Conservation (phyloP, 2,888 invertebrate species). For the Crematogaster levior region DNA sequence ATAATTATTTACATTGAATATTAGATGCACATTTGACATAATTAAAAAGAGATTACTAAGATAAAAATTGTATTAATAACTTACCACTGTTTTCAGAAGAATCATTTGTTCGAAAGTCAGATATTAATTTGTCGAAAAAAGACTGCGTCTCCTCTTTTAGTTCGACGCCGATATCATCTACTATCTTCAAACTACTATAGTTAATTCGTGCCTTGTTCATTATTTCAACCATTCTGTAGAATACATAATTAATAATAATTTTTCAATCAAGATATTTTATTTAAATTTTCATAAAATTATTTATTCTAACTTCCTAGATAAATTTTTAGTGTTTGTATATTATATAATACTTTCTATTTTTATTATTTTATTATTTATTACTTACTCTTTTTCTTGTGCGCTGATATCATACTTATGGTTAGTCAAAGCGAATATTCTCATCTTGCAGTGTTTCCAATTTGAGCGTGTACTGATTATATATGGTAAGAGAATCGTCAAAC, state of each 20-base stretch:
- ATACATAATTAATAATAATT: conserved; percentile 15
- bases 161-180: conserved; percentile 94
- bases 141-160: conserved; percentile 91
- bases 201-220: conserved; percentile 97
- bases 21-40: no score
- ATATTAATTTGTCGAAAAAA: conserved; percentile 91
- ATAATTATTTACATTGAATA: conserved; percentile 7
- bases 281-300: not conserved
- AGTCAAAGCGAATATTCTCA: conserved; percentile 94
- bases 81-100: conserved; percentile 74
- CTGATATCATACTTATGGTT: conserved; percentile 92
- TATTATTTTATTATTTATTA: no score
- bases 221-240: conserved; percentile 94
- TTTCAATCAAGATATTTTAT: not conserved
- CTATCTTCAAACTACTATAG: conserved; percentile 96
- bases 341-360: not conserved
- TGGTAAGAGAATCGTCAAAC: conserved; percentile 93
- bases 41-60: not conserved
- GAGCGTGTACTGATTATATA: conserved; percentile 94
- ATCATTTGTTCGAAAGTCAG: conserved; percentile 88
- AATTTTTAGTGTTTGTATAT: not conserved
- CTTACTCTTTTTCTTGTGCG: conserved; percentile 94
- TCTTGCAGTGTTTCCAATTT: conserved; percentile 92
- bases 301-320: not conserved
- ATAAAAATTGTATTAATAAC: not conserved